Evolutionary conservation across 2,113 vertebrate species (phyloP), one percentile per base, ranked within the genome.

Genomic region (Pavo muticus): DNA sequence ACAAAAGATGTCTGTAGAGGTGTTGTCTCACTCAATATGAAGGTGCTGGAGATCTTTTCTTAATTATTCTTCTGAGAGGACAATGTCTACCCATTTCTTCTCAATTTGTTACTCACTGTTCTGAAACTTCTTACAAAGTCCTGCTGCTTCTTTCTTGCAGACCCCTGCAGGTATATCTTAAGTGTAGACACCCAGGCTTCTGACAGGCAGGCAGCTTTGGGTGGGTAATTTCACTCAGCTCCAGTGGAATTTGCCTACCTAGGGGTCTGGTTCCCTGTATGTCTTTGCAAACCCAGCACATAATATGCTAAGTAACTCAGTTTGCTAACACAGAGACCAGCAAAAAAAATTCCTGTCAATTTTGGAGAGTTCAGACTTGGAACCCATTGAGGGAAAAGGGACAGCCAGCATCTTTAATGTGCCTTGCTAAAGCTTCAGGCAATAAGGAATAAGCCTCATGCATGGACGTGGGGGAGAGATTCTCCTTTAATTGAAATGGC

Each of bases 401-500:
- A 35, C 44, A 88, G 37, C 2, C 32, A 16, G 13, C 69, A 15
- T 4, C 91, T 79, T 89, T 71, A 30, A 30, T 71, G 19, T 78
- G 20, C 56, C 39, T 52, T 47, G 35, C 13, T 90, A 78, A 90
- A 86, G 67, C 64, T 68, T 29, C 45, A 88, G 56, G 30, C 75
- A 63, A 52, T 39, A 57, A 60, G 68, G 39, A 90, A 52, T 87
- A 78, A 93, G 32, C 35, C 9, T 69, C 9, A 40, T 48, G 37
- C 24, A 42, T 91, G 71, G 47, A 63, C 75, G 19, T 19, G 40
- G 78, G 67, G 32, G 39, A 92, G 45, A 81, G 17, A 57, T 45
- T 93, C 77, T 88, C 40, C 61, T 95, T 77, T 91, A 91, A 93
- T 70, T 76, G 80, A 88, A 94, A 86, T 60, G 69, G 63, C 73